Conservation (phyloP, 2,113 vertebrate species). For the Vicugna pacos region DNA sequence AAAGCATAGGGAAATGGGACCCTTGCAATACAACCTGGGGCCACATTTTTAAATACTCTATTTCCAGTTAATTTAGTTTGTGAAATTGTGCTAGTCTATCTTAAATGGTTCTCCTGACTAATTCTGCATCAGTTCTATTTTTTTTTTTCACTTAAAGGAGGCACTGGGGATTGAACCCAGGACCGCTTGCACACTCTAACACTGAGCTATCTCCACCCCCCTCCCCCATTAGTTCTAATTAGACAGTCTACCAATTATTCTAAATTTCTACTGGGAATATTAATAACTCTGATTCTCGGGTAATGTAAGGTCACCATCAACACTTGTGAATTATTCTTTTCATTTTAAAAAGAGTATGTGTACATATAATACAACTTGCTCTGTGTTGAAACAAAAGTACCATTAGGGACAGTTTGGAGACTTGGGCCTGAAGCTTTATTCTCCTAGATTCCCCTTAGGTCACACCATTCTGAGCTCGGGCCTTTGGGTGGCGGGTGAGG, state of each 20-base stretch:
- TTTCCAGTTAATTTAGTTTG: conserved; percentile 12
- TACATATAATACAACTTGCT: background rate
- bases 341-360: background rate
- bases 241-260: background rate
- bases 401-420: background rate
- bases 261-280: conserved; percentile 30
- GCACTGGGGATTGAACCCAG: too few relatives aligned
- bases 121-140: background rate
- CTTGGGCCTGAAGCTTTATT: background rate
- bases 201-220: too few relatives aligned
- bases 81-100: background rate
- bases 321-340: background rate
- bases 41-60: background rate
- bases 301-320: background rate
- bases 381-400: background rate
- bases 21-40: background rate
- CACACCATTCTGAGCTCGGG: background rate
- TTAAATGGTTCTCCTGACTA: background rate
- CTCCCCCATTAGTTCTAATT: background rate
- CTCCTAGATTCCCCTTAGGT: background rate
- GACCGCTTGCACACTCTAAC: too few relatives aligned
- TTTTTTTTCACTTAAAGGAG: too few relatives aligned
- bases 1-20: background rate
- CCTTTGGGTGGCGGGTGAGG: background rate
- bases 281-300: conserved; percentile 5